Base-by-base conservation (phyloP, 2,113 vertebrate genomes). In the Myrmecobius fasciatus region DNA sequence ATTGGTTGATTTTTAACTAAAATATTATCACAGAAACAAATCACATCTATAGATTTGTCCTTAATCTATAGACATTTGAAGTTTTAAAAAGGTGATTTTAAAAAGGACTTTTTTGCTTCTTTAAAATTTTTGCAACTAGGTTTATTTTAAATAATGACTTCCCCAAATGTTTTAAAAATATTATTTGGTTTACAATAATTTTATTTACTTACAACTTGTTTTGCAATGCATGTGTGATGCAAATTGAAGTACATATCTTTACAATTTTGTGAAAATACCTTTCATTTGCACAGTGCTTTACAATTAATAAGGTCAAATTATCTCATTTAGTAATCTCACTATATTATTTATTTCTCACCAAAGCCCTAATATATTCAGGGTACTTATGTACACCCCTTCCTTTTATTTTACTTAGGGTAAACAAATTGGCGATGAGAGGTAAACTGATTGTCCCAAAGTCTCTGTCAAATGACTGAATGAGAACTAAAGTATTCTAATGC, bases 101-200 rank as follows among this genome's bases (percentile, higher is more conserved):
- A 96, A 94, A 90, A 83, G 36, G 67, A 83, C 20, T 83, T 83
- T 83, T 43, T 43, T 43, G n/a, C 6, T 43, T 83, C 8, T 24
- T 43, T 43, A 95, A 96, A 93, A 88, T 93, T 52, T 96, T 97
- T 92, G 90, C 95, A 51, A 91, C 93, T 97, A 92, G 31, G 17
- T 97, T 97, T 94, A 67, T 95, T 96, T 92, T 83, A 67, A 96
- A 54, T 97, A 95, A 96, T 95, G 75, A 96, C 94, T 20, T 92
- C n/a, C 67, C 91, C 93, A 67, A 83, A 96, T 94, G 91, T 67
- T 97, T 96, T 96, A 95, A 92, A n/a, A 83, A 92, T 88, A 52
- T 95, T 53, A 75, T 95, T 96, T 95, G 96, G 94, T 94, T 92
- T 93, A 56, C 95, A 96, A 95, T 43, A 92, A 90, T 94, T 94